Percentiles rank a stretch among this genome's conserved stretches.
These are phyloP conservation scores for Aphrophora alni DNA, from an alignment of 2,888 invertebrate species.

Conservation along the genomic window DNA sequence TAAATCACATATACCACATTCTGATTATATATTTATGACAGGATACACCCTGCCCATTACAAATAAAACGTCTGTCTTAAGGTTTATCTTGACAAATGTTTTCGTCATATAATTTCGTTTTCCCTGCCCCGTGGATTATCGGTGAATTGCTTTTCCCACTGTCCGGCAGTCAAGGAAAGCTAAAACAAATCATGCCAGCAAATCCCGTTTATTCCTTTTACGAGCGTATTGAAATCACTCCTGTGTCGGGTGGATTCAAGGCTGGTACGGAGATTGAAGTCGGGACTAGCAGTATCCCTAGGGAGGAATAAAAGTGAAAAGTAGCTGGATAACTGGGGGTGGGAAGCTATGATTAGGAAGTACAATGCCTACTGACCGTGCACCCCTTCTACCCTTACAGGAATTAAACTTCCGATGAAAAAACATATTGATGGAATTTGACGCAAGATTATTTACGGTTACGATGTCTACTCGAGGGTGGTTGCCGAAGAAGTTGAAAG, in stretches of 20 bases:
- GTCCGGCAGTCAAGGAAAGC: neutral
- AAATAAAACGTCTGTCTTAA: neutral
- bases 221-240: neutral
- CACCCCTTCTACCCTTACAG: neutral
- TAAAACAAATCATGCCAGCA: neutral
- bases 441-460: too few species aligned
- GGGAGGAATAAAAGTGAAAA: neutral
- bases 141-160: neutral
- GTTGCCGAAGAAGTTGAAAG: too few species aligned
- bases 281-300: neutral
- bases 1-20: too few species aligned
- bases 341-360: neutral
- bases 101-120: neutral
- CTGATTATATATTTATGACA: too few species aligned
- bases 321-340: neutral
- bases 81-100: neutral
- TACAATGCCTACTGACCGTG: neutral
- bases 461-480: too few species aligned
- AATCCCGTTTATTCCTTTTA: neutral
- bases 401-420: neutral
- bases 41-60: too few species aligned
- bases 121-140: neutral
- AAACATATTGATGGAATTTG: too few species aligned
- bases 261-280: neutral
- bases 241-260: neutral